A percentile compares a stretch with the other conserved stretches of the same genome.
phyloP scores from a whole-genome alignment of 2,797 vertebrate species.

The Knipowitschia caucasica region DNA sequence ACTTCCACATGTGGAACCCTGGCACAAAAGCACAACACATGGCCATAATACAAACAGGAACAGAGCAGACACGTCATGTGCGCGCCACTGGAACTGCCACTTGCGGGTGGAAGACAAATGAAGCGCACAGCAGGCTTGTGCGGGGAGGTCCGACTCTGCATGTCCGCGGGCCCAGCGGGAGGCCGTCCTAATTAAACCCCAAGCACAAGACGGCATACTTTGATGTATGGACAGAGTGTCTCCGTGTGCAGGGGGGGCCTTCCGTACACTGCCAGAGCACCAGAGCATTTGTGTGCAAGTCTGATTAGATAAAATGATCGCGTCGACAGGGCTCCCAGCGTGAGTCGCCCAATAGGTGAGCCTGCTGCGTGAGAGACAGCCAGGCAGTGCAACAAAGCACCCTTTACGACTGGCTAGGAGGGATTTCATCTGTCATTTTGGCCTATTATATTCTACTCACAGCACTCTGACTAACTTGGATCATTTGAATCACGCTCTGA shows the following conservation, averaged over 20 bases:
- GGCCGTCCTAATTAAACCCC: conserved; percentile 38
- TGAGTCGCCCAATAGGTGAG: conserved; percentile 15
- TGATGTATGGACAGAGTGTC: conserved; percentile 25
- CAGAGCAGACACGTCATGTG: not conserved
- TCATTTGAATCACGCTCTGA: conserved; percentile 37
- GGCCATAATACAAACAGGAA: not conserved
- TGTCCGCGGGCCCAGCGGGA: conserved; percentile 30
- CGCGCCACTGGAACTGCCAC: conserved; percentile 11
- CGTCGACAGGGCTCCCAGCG: conserved; percentile 19
- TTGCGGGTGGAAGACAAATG: conserved; percentile 23
- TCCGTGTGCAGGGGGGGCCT: not conserved
- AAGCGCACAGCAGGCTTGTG: conserved; percentile 2
- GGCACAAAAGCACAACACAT: not conserved
- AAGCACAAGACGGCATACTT: conserved; percentile 9
- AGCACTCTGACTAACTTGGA: conserved; percentile 43
- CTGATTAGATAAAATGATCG: conserved; percentile 41
- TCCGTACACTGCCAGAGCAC: conserved; percentile 6
- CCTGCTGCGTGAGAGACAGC: conserved; percentile 16
- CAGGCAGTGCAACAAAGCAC: conserved; percentile 23
- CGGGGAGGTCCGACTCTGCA: conserved; percentile 10
- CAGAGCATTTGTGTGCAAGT: conserved; percentile 19
- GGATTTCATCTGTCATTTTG: conserved; percentile 48
- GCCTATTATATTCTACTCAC: conserved; percentile 49
- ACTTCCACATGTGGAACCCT: no score
- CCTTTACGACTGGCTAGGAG: conserved; percentile 36